A percentile compares a stretch with the other conserved stretches of the same genome.
Conservation (phyloP, 2,888 invertebrate genomes). For the Coenonympha arcania region DNA sequence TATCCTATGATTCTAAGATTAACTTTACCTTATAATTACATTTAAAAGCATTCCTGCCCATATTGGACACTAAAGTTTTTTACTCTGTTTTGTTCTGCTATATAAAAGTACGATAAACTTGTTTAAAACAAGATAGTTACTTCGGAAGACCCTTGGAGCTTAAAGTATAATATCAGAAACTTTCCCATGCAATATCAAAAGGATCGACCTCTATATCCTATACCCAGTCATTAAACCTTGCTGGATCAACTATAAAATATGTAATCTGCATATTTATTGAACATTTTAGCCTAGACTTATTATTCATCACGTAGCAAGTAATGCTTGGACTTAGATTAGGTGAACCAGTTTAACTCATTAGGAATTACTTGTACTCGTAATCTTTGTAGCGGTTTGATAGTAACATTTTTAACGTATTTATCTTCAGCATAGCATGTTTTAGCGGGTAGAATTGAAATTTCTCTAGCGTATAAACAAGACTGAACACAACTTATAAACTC, state of each 20-base stretch:
- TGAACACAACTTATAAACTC: constrained; percentile 40
- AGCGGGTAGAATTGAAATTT: constrained; percentile 56
- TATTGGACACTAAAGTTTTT: too few species aligned
- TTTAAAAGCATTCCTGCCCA: too few species aligned
- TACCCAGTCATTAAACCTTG: constrained; percentile 44
- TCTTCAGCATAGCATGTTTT: constrained; percentile 52
- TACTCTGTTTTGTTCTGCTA: too few species aligned
- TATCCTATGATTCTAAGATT: too few species aligned
- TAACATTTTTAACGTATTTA: constrained; percentile 27
- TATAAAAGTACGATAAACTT: not conserved
- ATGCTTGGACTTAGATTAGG: constrained; percentile 24
- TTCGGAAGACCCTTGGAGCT: not conserved
- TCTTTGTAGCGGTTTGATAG: constrained; percentile 27
- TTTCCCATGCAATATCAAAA: constrained; percentile 33
- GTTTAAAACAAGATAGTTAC: not conserved
- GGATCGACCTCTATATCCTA: too few species aligned
- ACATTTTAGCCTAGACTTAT: constrained; percentile 46
- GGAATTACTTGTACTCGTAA: too few species aligned
- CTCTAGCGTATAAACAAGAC: constrained; percentile 50
- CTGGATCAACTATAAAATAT: constrained; percentile 42
- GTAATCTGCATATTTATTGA: constrained; percentile 55
- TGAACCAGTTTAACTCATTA: constrained; percentile 29
- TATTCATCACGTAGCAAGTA: constrained; percentile 28
- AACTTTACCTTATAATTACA: too few species aligned
- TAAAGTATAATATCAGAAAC: constrained; percentile 10